Conservation (phyloP, 2,888 invertebrate genomes). For the Diarsia dahlii region DNA sequence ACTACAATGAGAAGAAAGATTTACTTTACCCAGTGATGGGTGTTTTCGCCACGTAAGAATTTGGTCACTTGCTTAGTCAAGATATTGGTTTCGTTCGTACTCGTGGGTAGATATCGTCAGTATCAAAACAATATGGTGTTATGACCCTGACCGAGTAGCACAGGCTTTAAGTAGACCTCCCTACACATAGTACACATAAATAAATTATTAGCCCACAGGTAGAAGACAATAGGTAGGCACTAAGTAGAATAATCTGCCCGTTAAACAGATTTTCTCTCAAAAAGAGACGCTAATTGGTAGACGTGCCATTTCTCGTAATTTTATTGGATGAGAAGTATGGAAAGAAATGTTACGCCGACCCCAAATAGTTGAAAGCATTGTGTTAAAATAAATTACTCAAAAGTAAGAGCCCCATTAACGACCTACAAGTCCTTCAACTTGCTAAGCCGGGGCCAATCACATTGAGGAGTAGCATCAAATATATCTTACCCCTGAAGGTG, state of each 20-base stretch:
- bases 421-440: background rate
- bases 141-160: slow-evolving; percentile 34
- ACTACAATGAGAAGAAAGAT: background rate
- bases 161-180: background rate
- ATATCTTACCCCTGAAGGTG: slow-evolving; percentile 81
- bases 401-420: background rate
- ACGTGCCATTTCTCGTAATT: background rate
- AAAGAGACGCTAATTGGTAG: background rate
- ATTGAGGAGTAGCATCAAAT: background rate
- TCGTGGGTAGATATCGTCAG: slow-evolving; percentile 29
- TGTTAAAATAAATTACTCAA: background rate
- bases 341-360: no score
- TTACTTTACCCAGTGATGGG: background rate
- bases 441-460: background rate
- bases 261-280: background rate
- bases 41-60: background rate
- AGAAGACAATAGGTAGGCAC: no score
- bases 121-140: slow-evolving; percentile 9
- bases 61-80: background rate
- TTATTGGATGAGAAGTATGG: no score
- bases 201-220: background rate
- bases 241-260: background rate
- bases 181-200: background rate
- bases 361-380: no score
- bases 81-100: background rate